A percentile compares a stretch with the other conserved stretches of the same genome.
Conservation (phyloP, 2,797 vertebrate genomes). For the Chaunax sp. region DNA sequence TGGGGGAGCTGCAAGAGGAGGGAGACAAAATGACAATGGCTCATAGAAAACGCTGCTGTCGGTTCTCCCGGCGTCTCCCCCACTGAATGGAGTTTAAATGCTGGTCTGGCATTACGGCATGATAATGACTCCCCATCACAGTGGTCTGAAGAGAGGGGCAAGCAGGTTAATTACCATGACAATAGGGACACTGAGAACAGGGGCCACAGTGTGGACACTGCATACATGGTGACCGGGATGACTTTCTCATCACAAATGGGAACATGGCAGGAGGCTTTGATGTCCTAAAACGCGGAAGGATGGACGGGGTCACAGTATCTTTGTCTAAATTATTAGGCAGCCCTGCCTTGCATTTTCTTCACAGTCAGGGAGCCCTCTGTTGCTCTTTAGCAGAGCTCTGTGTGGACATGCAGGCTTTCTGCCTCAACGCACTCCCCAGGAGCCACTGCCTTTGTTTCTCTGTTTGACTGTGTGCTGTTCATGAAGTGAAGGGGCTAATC, state of each 20-base stretch:
- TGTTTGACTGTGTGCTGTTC: constrained; percentile 78
- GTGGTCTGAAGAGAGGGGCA: constrained; percentile 81
- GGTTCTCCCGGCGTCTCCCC: constrained; percentile 48
- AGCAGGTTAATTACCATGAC: constrained; percentile 87
- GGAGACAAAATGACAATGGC: constrained; percentile 71
- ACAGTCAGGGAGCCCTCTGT: constrained; percentile 68
- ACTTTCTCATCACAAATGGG: constrained; percentile 80
- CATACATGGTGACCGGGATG: constrained; percentile 73
- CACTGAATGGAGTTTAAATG: constrained; percentile 75
- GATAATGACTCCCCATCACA: constrained; percentile 86
- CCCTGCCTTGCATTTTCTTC: constrained; percentile 77
- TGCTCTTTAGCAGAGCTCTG: constrained; percentile 62
- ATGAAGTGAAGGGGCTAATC: constrained; percentile 83
- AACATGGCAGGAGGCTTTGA: constrained; percentile 74
- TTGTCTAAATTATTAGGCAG: constrained; percentile 86
- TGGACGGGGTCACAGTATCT: constrained; percentile 80
- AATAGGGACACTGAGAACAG: constrained; percentile 80
- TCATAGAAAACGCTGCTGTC: constrained; percentile 64
- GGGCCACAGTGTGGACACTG: constrained; percentile 77
- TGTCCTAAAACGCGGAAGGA: constrained; percentile 83
- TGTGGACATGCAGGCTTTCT: constrained; percentile 62
- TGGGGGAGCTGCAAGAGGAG: constrained; percentile 56
- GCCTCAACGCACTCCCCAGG: constrained; percentile 61
- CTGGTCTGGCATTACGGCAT: constrained; percentile 76
- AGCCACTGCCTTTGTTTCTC: constrained; percentile 67